phyloP scores from a whole-genome alignment of 2,888 invertebrate genomes.

The Diarsia rubi region DNA sequence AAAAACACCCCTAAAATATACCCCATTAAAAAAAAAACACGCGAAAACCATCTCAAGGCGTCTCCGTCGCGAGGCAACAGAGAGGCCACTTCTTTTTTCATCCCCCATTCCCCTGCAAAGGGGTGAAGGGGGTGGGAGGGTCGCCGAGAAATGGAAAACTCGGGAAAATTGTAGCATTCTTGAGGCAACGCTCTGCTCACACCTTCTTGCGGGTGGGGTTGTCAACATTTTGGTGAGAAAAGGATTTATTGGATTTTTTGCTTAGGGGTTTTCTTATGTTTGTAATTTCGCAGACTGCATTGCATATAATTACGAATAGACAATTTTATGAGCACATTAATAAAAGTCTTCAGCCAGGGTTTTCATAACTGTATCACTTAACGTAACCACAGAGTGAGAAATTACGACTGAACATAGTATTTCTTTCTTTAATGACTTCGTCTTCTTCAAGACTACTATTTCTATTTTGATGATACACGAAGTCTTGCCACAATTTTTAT shows the following conservation, averaged over 20 bases:
- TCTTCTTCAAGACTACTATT: neutral
- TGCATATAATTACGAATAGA: too few relatives aligned
- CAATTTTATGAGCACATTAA: neutral
- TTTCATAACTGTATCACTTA: neutral
- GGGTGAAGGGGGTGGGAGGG: constrained; percentile 73
- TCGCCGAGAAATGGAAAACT: constrained; percentile 90
- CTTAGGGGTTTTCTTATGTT: neutral
- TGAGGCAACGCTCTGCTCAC: constrained; percentile 90
- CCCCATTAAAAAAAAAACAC: constrained; percentile 59
- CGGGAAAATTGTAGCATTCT: constrained; percentile 91
- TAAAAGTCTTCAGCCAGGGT: too few relatives aligned
- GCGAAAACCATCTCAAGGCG: constrained; percentile 71
- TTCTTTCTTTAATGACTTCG: neutral
- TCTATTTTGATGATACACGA: neutral
- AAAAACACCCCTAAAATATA: constrained; percentile 30
- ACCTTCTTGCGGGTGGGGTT: constrained; percentile 85
- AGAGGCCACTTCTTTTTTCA: constrained; percentile 87
- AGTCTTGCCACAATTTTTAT: neutral
- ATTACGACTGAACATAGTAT: neutral
- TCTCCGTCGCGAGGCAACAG: constrained; percentile 81
- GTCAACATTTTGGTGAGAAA: constrained; percentile 72
- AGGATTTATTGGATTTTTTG: constrained; percentile 34
- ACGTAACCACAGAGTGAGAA: neutral
- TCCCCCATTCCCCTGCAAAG: constrained; percentile 70
- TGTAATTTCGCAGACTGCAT: neutral